Conservation (phyloP, 2,888 invertebrate genomes). For the Synanthedon vespiformis region DNA sequence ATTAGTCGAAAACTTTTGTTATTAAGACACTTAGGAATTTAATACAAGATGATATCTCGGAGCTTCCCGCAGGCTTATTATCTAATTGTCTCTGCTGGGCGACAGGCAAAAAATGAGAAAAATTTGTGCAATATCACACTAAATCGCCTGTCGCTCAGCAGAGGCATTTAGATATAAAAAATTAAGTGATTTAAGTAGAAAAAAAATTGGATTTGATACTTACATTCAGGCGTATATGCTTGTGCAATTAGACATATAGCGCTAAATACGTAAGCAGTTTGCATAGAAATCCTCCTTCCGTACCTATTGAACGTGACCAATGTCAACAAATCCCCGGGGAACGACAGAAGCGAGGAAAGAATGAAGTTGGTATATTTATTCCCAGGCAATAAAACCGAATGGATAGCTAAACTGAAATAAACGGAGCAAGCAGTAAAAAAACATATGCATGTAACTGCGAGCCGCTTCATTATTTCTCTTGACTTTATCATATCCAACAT, state of each 20-base stretch:
- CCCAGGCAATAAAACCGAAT: conserved; percentile 43
- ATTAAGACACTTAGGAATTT: too few species aligned
- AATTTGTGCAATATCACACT: too few species aligned
- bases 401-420: conserved; percentile 42
- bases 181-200: background rate
- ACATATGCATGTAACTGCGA: conserved; percentile 37
- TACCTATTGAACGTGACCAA: conserved; percentile 36
- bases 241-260: conserved; percentile 39
- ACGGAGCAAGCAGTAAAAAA: conserved; percentile 48
- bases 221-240: conserved; percentile 36
- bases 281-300: conserved; percentile 40
- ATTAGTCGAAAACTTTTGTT: background rate
- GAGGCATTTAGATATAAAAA: too few species aligned
- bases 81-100: too few species aligned
- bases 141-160: too few species aligned
- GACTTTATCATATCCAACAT: conserved; percentile 38
- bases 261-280: conserved; percentile 32
- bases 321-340: conserved; percentile 46
- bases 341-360: conserved; percentile 35
- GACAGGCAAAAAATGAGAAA: too few species aligned
- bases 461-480: conserved; percentile 39
- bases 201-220: conserved; percentile 15
- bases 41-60: too few species aligned
- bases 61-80: too few species aligned
- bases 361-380: conserved; percentile 51